Evolutionary conservation across 1,140 invertebrate genomes (phyloP).

Genomic region (Sogatella furcifera): DNA sequence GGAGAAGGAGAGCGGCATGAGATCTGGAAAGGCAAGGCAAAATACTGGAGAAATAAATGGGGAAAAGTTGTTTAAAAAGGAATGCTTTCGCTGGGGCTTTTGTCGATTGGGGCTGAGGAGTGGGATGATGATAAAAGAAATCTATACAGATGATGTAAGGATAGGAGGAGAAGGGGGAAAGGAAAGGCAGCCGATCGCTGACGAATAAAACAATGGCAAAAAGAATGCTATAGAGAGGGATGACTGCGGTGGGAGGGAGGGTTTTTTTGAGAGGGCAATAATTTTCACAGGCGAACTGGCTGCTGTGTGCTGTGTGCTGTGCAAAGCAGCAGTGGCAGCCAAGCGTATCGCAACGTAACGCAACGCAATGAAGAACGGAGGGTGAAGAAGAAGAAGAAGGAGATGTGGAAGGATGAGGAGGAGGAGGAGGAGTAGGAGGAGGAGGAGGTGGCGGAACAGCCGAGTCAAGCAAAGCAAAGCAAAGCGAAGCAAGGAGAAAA

Average conservation of each 20-base stretch:
- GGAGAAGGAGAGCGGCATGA: no score
- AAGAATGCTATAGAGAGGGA: neutral
- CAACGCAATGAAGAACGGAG: neutral
- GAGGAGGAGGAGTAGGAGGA: neutral
- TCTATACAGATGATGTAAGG: slow-evolving; percentile 1
- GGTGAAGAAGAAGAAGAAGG: neutral
- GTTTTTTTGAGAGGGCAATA: neutral
- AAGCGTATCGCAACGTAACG: no score
- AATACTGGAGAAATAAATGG: no score
- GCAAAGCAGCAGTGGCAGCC: no score
- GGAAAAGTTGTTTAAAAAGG: no score
- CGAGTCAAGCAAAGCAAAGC: neutral
- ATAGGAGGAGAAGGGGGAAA: neutral
- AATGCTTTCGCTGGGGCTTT: no score
- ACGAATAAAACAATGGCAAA: slow-evolving; percentile 2
- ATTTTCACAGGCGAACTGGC: neutral
- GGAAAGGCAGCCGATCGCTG: no score
- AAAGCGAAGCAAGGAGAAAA: neutral
- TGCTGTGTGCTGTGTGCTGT: neutral
- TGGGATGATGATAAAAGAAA: neutral
- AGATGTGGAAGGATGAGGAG: no score
- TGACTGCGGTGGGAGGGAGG: neutral
- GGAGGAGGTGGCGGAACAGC: neutral
- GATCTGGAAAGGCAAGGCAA: no score
- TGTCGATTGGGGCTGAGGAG: no score